Percentiles rank a stretch among this genome's conserved stretches.
phyloP scores from a whole-genome alignment of 2,113 vertebrate genomes.

The Genyomyrus donnyi region DNA sequence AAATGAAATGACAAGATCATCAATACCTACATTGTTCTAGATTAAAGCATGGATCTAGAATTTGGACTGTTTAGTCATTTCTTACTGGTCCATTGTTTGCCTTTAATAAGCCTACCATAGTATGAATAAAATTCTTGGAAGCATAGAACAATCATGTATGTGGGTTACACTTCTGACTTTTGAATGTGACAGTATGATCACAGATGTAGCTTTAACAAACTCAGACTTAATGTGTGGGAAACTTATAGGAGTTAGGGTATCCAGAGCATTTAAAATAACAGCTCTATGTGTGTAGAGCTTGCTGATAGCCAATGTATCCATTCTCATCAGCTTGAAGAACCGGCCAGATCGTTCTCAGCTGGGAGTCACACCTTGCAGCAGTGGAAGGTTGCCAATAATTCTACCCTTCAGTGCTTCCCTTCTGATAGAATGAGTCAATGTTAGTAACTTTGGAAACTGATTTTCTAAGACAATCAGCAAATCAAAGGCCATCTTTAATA shows the following conservation, averaged over 20 bases:
- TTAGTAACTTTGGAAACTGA: neutral
- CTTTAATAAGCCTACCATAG: neutral
- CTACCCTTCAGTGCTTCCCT: neutral
- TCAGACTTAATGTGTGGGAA: neutral
- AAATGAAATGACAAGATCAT: neutral
- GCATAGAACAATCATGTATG: neutral
- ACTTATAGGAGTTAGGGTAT: neutral
- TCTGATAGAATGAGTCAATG: neutral
- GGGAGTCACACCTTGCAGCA: neutral
- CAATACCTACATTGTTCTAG: too few species aligned
- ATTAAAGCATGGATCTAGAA: neutral
- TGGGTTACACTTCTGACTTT: neutral
- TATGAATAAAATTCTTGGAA: neutral
- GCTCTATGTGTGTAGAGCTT: neutral
- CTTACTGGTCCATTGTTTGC: neutral
- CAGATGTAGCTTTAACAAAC: neutral
- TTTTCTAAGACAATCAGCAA: neutral
- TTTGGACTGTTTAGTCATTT: neutral
- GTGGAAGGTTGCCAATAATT: neutral
- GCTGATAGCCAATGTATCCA: neutral
- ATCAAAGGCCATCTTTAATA: neutral
- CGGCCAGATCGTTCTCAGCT: neutral
- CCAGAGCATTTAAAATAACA: neutral
- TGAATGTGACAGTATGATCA: neutral
- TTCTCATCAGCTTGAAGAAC: neutral